Percentiles rank a stretch among this genome's conserved stretches.
Conservation (phyloP, 64 coral and sea anemone species). For the Trachythela sp. region DNA sequence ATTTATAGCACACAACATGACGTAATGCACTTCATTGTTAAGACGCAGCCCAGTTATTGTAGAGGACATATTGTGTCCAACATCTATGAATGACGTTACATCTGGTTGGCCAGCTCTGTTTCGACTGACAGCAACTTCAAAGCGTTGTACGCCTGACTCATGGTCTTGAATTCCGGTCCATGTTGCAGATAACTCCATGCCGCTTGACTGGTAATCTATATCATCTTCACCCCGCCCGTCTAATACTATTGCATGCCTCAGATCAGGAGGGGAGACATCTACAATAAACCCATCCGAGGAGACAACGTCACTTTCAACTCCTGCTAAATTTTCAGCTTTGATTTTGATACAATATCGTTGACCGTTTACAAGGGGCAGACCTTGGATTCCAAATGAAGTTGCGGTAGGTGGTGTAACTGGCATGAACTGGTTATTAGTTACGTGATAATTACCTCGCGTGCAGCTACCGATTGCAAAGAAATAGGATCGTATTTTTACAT, state of each 20-base stretch:
- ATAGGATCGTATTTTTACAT: background rate
- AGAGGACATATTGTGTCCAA: constrained; percentile 35
- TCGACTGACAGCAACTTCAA: constrained; percentile 72
- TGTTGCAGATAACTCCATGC: constrained; percentile 49
- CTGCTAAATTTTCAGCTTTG: constrained; percentile 80
- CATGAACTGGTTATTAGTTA: constrained; percentile 9
- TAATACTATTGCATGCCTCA: constrained; percentile 51
- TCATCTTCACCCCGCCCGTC: constrained; percentile 61
- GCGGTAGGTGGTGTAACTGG: background rate
- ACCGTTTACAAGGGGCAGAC: background rate
- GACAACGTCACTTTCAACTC: constrained; percentile 39
- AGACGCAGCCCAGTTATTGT: constrained; percentile 46
- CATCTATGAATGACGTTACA: constrained; percentile 42
- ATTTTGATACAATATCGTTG: constrained; percentile 1
- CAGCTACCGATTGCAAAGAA: constrained; percentile 4
- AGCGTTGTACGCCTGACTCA: constrained; percentile 65
- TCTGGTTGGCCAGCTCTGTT: constrained; percentile 49
- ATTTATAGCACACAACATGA: constrained; percentile 82
- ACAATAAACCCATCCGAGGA: constrained; percentile 65
- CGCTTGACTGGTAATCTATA: constrained; percentile 77
- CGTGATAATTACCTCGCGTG: background rate
- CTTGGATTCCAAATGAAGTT: background rate
- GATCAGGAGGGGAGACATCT: constrained; percentile 62
- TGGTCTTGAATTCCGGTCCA: constrained; percentile 65
- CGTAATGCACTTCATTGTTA: constrained; percentile 73